These are phyloP conservation scores for Anthrax anthrax DNA, from an alignment of 2,888 invertebrate genomes.

Conservation along the genomic window DNA sequence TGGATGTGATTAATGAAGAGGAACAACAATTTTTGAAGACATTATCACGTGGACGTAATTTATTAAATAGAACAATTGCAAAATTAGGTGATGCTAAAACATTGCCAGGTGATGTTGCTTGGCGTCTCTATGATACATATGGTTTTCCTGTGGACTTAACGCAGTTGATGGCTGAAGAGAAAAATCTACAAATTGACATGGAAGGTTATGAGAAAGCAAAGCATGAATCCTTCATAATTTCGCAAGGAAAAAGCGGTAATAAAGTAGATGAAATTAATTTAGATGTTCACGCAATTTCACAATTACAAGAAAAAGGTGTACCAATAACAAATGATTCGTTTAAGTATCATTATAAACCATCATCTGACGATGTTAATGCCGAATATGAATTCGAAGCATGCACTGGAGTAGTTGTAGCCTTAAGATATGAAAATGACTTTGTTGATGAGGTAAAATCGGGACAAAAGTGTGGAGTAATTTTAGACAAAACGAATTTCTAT, in stretches of 20 bases:
- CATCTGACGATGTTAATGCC: conserved; percentile 47
- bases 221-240: conserved; percentile 73
- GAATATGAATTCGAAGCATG: conserved; percentile 64
- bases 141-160: conserved; percentile 98
- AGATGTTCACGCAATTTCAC: conserved; percentile 88
- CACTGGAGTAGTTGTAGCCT: conserved; percentile 62
- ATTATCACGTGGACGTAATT: conserved; percentile 70
- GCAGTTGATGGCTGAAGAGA: conserved; percentile 94
- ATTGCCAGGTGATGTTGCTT: conserved; percentile 91
- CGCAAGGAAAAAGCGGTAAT: conserved; percentile 72
- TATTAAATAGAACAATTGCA: conserved; percentile 79
- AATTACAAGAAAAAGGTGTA: conserved; percentile 64
- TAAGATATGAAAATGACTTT: conserved; percentile 70
- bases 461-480: conserved; percentile 79
- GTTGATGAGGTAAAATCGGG: conserved; percentile 68
- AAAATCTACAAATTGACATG: conserved; percentile 76
- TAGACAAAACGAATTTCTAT: conserved; percentile 91
- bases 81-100: conserved; percentile 58
- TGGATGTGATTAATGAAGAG: conserved; percentile 94
- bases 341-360: conserved; percentile 77
- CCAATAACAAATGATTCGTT: conserved; percentile 76
- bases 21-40: conserved; percentile 97
- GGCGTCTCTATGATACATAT: conserved; percentile 97
- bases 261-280: conserved; percentile 74
- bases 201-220: conserved; percentile 81